Evolutionary conservation across 2,888 invertebrate species (phyloP).

Genomic region (Spodoptera littoralis): DNA sequence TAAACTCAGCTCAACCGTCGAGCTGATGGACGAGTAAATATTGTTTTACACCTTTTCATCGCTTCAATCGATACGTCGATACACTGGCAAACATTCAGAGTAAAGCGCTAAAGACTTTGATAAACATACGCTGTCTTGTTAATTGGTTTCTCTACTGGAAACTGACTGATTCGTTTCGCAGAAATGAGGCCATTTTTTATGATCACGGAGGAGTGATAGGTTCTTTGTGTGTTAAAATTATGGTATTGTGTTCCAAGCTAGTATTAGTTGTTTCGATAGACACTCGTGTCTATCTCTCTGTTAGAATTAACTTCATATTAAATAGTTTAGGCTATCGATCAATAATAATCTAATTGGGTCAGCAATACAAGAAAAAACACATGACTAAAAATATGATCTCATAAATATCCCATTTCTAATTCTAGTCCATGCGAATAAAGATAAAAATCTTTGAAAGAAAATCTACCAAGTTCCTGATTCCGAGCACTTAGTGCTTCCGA

Average conservation of each 20-base stretch:
- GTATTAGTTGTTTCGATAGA: background rate
- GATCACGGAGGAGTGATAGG: no score
- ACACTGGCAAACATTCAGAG: constrained; percentile 35
- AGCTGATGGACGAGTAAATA: constrained; percentile 37
- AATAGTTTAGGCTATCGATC: no score
- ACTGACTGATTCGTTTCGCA: constrained; percentile 27
- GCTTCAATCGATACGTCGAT: constrained; percentile 25
- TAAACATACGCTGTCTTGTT: constrained; percentile 40
- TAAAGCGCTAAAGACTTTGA: constrained; percentile 39
- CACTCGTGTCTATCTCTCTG: background rate
- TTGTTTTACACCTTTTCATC: constrained; percentile 28
- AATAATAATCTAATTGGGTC: no score
- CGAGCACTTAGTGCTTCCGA: constrained; percentile 60
- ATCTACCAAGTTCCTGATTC: constrained; percentile 47
- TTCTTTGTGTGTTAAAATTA: no score
- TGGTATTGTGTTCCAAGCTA: background rate
- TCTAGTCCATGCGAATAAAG: constrained; percentile 34
- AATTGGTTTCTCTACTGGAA: constrained; percentile 43
- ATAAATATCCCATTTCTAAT: constrained; percentile 43
- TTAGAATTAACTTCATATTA: background rate
- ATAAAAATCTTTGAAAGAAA: constrained; percentile 21
- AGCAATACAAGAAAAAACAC: background rate
- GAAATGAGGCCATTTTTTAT: constrained; percentile 16
- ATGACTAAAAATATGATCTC: constrained; percentile 1
- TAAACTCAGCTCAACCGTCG: constrained; percentile 27